These are phyloP conservation scores for Hydrotaea diabolus DNA, from an alignment of 2,888 invertebrate species.

Conservation along the genomic window DNA sequence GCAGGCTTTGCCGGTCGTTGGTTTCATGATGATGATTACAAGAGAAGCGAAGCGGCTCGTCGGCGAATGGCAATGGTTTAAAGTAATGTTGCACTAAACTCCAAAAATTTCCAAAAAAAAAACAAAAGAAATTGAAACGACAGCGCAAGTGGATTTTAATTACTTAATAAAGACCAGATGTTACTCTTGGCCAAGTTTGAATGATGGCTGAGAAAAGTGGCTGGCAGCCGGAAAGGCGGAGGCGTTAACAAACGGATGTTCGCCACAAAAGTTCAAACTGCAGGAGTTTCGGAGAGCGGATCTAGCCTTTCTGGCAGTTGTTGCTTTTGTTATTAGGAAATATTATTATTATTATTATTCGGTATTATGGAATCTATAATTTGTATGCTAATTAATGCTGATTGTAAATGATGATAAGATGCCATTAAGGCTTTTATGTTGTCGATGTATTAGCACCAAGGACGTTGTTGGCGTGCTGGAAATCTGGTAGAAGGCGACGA, in stretches of 20 bases:
- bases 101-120: background rate
- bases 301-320: background rate
- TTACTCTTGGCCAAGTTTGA: slow-evolving; percentile 14
- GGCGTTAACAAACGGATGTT: background rate
- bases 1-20: background rate
- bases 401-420: slow-evolving; percentile 39
- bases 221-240: background rate
- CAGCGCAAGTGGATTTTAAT: slow-evolving; percentile 45
- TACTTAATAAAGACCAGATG: slow-evolving; percentile 62
- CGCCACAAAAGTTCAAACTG: background rate
- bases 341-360: slow-evolving; percentile 29
- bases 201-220: background rate
- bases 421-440: slow-evolving; percentile 17
- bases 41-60: background rate
- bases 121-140: background rate
- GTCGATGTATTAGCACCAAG: no score
- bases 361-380: slow-evolving; percentile 48
- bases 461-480: background rate
- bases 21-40: background rate
- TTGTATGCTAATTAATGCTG: slow-evolving; percentile 59
- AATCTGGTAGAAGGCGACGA: background rate
- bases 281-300: background rate
- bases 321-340: slow-evolving; percentile 1
- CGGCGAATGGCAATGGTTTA: background rate
- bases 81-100: slow-evolving; percentile 2